Percentiles rank a stretch among this genome's conserved stretches.
Evolutionary conservation across 2,113 vertebrate species (phyloP).

Genomic region (Ursus arctos): DNA sequence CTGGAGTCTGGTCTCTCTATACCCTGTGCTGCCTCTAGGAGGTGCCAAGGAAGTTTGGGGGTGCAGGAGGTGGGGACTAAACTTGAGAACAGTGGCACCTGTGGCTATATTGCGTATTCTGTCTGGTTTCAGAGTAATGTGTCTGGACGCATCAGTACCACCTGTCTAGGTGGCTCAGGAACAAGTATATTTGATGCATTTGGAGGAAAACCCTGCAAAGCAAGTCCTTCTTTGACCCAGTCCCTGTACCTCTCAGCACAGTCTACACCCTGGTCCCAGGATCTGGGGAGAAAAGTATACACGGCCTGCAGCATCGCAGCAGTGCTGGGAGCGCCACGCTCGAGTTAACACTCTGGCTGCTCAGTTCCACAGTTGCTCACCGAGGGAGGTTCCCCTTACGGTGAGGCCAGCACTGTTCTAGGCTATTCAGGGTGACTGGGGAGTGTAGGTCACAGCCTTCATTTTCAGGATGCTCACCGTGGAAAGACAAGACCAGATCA

Average conservation of each 20-base stretch:
- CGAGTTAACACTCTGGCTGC: not conserved
- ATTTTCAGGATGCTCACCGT: not conserved
- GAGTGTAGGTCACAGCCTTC: not conserved
- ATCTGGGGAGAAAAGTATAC: not conserved
- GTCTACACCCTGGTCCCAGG: not conserved
- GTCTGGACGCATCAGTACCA: not conserved
- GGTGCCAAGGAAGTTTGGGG: not conserved
- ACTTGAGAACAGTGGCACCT: not conserved
- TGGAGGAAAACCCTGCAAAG: slow-evolving; percentile 15
- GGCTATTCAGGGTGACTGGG: not conserved
- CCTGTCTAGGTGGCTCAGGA: not conserved
- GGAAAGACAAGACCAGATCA: not conserved
- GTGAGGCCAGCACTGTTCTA: not conserved
- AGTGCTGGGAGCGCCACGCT: not conserved
- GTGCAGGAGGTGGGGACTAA: not conserved
- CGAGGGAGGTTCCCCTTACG: not conserved
- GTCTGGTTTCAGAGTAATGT: not conserved
- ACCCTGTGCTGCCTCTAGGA: not conserved
- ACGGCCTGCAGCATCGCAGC: not conserved
- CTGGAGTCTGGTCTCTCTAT: not conserved
- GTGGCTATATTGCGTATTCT: not conserved
- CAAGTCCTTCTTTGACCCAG: not conserved
- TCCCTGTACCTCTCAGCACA: not conserved
- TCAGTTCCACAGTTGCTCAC: not conserved
- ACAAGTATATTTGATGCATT: not conserved